These are phyloP conservation scores for Cylindroiulus punctatus DNA, from an alignment of 2,888 invertebrate species.

Conservation along the genomic window DNA sequence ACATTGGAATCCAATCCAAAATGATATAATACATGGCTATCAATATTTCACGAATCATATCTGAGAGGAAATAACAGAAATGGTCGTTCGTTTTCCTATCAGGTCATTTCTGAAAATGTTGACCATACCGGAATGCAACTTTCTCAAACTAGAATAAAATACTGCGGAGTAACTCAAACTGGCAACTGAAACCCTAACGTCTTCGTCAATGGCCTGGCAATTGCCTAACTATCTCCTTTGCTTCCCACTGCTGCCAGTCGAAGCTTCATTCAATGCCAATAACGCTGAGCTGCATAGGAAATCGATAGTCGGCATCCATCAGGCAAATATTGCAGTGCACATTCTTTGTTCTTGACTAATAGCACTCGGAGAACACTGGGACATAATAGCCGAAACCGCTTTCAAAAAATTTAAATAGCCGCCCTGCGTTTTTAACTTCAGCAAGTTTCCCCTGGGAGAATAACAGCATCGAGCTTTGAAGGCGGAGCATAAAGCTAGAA, in stretches of 20 bases:
- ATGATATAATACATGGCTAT: not conserved
- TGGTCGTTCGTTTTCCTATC: not conserved
- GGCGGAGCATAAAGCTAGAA: not conserved
- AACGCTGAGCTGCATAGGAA: not conserved
- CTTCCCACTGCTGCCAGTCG: not conserved
- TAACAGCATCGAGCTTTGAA: not conserved
- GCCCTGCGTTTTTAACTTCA: not conserved
- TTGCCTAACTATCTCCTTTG: constrained; percentile 5
- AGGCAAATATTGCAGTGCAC: not conserved
- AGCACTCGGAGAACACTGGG: not conserved
- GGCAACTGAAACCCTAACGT: constrained; percentile 18
- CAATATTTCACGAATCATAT: not conserved
- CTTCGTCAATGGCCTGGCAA: not conserved
- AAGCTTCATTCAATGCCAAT: not conserved
- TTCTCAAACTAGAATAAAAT: not conserved
- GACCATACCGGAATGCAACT: not conserved
- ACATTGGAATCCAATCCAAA: not conserved
- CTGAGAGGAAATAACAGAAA: not conserved
- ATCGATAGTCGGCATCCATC: not conserved
- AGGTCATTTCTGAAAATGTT: not conserved
- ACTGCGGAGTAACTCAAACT: not conserved
- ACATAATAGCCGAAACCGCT: not conserved
- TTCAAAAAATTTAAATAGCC: not conserved
- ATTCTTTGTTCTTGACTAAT: not conserved
- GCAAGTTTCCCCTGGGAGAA: not conserved